Conservation (phyloP, 1,140 invertebrate species). For the Fopius arisanus region DNA sequence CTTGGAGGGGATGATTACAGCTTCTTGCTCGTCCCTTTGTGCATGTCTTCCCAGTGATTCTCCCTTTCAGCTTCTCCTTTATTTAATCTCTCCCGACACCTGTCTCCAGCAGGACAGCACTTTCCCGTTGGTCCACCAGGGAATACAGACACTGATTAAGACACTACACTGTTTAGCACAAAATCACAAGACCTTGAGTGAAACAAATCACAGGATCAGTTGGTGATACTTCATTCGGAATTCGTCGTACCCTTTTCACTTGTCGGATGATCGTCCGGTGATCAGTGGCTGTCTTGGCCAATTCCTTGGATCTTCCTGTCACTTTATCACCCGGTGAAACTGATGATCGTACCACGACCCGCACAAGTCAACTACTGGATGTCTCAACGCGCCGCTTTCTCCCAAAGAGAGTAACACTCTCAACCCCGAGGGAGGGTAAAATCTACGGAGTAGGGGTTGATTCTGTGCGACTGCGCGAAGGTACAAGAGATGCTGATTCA, state of each 20-base stretch:
- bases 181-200: no score
- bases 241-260: no score
- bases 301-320: background rate
- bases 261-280: background rate
- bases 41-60: slow-evolving; percentile 9
- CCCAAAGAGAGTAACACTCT: background rate
- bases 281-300: background rate
- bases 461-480: slow-evolving; percentile 46
- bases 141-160: no score
- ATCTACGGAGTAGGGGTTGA: slow-evolving; percentile 35
- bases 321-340: background rate
- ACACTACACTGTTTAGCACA: no score
- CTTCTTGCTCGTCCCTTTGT: slow-evolving; percentile 6
- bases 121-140: background rate
- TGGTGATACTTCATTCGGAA: no score
- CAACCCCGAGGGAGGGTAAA: background rate
- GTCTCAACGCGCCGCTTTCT: slow-evolving; percentile 15
- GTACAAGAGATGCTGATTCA: slow-evolving; percentile 31
- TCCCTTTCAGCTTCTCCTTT: background rate
- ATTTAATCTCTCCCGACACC: background rate
- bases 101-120: background rate
- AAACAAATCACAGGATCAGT: no score
- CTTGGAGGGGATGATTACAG: no score
- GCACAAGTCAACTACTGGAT: slow-evolving; percentile 27
- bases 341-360: slow-evolving; percentile 4